Evolutionary conservation across 2,113 vertebrate genomes (phyloP), one percentile per base, ranked within the genome.

Genomic region (Camelus bactrianus): DNA sequence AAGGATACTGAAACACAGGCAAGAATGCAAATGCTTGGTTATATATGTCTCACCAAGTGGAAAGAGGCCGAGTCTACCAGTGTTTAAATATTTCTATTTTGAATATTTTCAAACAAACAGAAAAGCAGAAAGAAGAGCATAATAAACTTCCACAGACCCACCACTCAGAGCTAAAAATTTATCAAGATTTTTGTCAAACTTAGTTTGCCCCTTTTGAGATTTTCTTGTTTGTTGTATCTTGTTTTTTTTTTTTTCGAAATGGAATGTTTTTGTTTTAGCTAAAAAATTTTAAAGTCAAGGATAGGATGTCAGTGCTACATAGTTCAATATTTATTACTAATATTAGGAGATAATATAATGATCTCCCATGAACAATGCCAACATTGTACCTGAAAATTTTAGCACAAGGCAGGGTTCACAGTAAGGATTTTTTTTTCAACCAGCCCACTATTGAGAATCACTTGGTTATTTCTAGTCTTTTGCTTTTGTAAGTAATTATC

Each of bases 71-170:
- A 72, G 50, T 95, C 28, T 54, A 72, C 48, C 46, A 70, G 30
- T 64, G 46, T 72, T 81, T 65, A 72, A 92, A 87, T 81, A 38
- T 92, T 87, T 81, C 35, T 75, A 58, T 58, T 75, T 56, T 73
- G 46, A 87, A 64, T 62, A 46, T 62, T 81, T 87, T 65, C 30
- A 72, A 72, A 38, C 48, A 35, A 46, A 46, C 30, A 11, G 46
- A 81, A 81, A 56, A 73, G 35, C 17, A 72, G 35, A 86, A 32
- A 85, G 22, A 86, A 73, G 22, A 72, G 46, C 26, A 46, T 54
- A 38, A 77, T 62, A 52, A 91, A 64, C 28, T 50, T n/a, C n/a
- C 5, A 22, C 30, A n/a, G 42, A 22, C 20, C 38, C n/a, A 64
- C 72, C n/a, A 72, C 13, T 72, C 62, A 72, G 64, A 73, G 54